Percentiles rank a stretch among this genome's conserved stretches.
Conservation (phyloP, 2,888 invertebrate genomes). For the Flabesymbios commensalis region DNA sequence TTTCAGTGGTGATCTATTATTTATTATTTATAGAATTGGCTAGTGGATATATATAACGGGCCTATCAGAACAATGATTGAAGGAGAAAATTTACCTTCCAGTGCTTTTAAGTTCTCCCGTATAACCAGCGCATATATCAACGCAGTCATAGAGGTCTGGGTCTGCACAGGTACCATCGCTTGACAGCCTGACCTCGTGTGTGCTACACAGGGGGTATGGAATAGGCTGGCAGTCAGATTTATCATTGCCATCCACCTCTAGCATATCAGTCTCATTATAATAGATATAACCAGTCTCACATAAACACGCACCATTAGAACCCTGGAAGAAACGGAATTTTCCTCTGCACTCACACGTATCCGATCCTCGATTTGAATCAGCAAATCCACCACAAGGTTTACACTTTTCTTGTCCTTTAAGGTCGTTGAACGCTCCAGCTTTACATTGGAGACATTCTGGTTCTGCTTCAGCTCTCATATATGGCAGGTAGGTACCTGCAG, state of each 20-base stretch:
- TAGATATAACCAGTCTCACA: slow-evolving; percentile 49
- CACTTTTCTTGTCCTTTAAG: slow-evolving; percentile 42
- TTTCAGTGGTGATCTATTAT: too few relatives aligned
- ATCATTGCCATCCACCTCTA: slow-evolving; percentile 18
- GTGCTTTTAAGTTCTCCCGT: too few relatives aligned
- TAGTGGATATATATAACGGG: too few relatives aligned
- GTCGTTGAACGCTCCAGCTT: slow-evolving; percentile 45
- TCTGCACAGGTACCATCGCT: too few relatives aligned
- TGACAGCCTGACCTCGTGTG: slow-evolving; percentile 38
- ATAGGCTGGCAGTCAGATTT: slow-evolving; percentile 49
- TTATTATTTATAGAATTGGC: too few relatives aligned
- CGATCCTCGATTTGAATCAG: slow-evolving; percentile 30
- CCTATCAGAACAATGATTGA: too few relatives aligned
- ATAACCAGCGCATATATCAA: too few relatives aligned
- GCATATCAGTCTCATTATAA: slow-evolving; percentile 45
- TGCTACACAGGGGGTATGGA: slow-evolving; percentile 42
- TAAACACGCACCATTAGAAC: slow-evolving; percentile 46
- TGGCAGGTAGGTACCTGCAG: slow-evolving; percentile 46
- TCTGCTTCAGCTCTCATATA: slow-evolving; percentile 28
- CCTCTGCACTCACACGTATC: slow-evolving; percentile 53
- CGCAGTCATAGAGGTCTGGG: too few relatives aligned
- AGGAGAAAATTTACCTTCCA: too few relatives aligned
- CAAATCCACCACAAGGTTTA: slow-evolving; percentile 50
- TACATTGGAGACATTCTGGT: slow-evolving; percentile 46
- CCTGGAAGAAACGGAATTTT: slow-evolving; percentile 48